These are phyloP conservation scores for Charadrius vociferus DNA, from an alignment of 2,113 vertebrate genomes.

Conservation along the genomic window DNA sequence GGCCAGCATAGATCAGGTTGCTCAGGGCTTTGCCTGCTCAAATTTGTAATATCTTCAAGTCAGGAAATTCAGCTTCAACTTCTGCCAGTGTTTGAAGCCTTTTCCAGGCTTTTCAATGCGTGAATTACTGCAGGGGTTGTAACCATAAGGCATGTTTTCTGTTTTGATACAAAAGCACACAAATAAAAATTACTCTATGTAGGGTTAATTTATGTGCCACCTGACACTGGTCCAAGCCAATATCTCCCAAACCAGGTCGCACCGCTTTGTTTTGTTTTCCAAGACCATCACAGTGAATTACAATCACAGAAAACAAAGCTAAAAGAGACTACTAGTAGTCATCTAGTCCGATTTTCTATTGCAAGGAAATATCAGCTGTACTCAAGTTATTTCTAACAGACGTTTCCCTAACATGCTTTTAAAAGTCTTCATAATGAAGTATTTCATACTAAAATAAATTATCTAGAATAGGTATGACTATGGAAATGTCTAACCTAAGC, in stretches of 20 bases:
- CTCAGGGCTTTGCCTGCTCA: neutral
- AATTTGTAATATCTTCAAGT: neutral
- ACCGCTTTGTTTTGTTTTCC: neutral
- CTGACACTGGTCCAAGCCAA: neutral
- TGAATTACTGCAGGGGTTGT: neutral
- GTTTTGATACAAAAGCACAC: neutral
- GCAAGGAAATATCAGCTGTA: neutral
- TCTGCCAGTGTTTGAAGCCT: neutral
- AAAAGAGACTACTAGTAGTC: neutral
- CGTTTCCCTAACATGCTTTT: neutral
- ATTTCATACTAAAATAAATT: neutral
- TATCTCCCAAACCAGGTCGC: neutral
- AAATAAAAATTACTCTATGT: neutral
- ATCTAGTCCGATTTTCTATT: neutral
- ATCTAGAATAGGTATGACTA: neutral
- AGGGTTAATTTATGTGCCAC: neutral
- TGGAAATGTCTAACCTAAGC: neutral
- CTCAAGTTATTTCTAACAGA: neutral
- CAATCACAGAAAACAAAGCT: neutral
- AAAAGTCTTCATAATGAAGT: neutral
- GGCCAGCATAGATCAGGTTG: neutral
- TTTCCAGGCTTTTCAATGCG: neutral
- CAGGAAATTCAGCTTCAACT: neutral
- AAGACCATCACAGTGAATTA: neutral
- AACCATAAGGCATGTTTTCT: neutral